Evolutionary conservation across 2,888 invertebrate genomes (phyloP).

Genomic region (Acronicta aceris): DNA sequence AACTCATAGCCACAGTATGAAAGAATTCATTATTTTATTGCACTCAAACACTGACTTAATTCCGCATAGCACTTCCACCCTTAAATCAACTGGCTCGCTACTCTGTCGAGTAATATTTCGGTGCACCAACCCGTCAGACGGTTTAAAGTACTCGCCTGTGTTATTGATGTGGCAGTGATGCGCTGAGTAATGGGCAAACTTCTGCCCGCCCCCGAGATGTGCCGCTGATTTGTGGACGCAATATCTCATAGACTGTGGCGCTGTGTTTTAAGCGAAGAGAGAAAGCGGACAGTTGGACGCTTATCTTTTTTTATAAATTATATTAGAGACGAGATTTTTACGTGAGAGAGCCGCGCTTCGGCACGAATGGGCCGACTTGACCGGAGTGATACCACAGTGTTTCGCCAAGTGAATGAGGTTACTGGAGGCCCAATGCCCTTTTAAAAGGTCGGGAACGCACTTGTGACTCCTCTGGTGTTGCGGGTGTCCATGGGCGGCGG

Average conservation of each 20-base stretch:
- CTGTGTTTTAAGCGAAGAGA: conserved; percentile 27
- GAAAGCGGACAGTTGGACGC: conserved; percentile 1
- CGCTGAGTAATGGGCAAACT: conserved; percentile 50
- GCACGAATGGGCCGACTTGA: no score
- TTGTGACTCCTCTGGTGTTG: no score
- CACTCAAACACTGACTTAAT: conserved; percentile 1
- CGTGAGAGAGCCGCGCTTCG: no score
- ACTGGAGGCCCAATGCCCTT: no score
- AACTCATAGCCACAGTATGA: neutral
- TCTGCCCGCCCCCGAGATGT: conserved; percentile 48
- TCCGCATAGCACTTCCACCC: neutral
- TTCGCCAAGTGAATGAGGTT: no score
- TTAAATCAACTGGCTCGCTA: conserved; percentile 9
- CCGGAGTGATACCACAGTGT: no score
- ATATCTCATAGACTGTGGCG: conserved; percentile 62
- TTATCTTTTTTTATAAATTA: no score
- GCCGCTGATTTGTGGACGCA: conserved; percentile 67
- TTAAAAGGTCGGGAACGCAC: no score
- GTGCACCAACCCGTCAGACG: conserved; percentile 23
- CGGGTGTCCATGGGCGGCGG: no score
- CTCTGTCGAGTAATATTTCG: conserved; percentile 16
- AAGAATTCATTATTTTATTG: neutral
- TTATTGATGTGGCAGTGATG: conserved; percentile 46
- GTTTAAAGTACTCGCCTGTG: conserved; percentile 33
- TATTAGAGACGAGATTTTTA: no score